Conservation (phyloP, 2,113 vertebrate genomes). For the Gobio gobio region DNA sequence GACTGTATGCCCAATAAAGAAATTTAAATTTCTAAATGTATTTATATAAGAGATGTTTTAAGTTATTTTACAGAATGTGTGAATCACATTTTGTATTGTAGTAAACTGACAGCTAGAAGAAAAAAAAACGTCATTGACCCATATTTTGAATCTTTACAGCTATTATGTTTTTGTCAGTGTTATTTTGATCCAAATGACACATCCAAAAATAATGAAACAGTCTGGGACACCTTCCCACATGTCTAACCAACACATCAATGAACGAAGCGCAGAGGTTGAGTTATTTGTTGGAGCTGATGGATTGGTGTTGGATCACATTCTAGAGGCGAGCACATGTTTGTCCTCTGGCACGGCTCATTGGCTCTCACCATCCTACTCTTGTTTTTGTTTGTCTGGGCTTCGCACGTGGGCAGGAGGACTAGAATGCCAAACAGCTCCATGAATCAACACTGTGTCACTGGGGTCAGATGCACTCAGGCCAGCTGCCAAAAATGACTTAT, state of each 20-base stretch:
- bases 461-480: constrained; percentile 9
- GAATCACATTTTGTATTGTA: background rate
- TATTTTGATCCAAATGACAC: constrained; percentile 17
- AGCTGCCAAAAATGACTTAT: background rate
- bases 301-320: background rate
- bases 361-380: constrained; percentile 31
- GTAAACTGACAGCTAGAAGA: background rate
- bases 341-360: constrained; percentile 30
- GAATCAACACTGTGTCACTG: background rate
- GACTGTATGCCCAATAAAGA: background rate
- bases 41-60: background rate
- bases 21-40: background rate
- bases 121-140: background rate
- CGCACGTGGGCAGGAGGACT: background rate
- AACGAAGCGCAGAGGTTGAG: background rate
- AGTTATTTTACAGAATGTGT: background rate
- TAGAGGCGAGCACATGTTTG: constrained; percentile 28
- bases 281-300: background rate
- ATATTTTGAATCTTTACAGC: background rate
- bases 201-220: background rate
- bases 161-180: background rate
- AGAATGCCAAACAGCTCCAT: background rate
- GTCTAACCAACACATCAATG: constrained; percentile 1
- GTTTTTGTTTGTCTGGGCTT: constrained; percentile 41
- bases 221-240: background rate